Percentiles rank a stretch among this genome's conserved stretches.
phyloP scores from a whole-genome alignment of 2,797 vertebrate species.

The Echiichthys vipera region DNA sequence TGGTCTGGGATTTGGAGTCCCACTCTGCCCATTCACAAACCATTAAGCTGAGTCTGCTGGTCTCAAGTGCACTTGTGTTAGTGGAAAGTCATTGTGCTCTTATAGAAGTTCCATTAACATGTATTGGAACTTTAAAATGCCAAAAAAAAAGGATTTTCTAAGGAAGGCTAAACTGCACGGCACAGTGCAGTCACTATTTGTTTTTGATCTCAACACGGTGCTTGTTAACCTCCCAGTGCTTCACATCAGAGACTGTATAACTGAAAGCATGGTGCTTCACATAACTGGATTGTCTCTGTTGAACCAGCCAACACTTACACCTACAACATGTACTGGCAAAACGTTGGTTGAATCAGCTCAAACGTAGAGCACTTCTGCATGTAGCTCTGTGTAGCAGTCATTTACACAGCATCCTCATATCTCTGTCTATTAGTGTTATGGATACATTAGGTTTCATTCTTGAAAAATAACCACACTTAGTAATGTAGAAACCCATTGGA shows the following conservation, averaged over 20 bases:
- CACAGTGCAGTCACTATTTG: background rate
- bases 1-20: constrained; percentile 57
- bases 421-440: constrained; percentile 25
- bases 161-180: constrained; percentile 15
- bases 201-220: constrained; percentile 48
- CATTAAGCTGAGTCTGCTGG: constrained; percentile 63
- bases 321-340: constrained; percentile 10
- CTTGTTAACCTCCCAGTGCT: constrained; percentile 55
- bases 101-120: constrained; percentile 44
- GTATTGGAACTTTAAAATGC: constrained; percentile 46
- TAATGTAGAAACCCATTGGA: constrained; percentile 35
- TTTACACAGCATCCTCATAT: constrained; percentile 30
- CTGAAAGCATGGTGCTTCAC: constrained; percentile 9
- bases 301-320: constrained; percentile 24
- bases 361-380: constrained; percentile 54
- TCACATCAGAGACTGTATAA: constrained; percentile 19
- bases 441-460: constrained; percentile 24
- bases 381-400: constrained; percentile 44
- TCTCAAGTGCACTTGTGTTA: constrained; percentile 79
- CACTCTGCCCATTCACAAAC: constrained; percentile 42
- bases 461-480: constrained; percentile 21
- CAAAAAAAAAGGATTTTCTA: constrained; percentile 15
- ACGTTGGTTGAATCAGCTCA: constrained; percentile 40
- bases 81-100: constrained; percentile 52
- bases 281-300: constrained; percentile 33